Evolutionary conservation across 2,888 invertebrate species (phyloP).

Genomic region (Myopa tessellatipennis): DNA sequence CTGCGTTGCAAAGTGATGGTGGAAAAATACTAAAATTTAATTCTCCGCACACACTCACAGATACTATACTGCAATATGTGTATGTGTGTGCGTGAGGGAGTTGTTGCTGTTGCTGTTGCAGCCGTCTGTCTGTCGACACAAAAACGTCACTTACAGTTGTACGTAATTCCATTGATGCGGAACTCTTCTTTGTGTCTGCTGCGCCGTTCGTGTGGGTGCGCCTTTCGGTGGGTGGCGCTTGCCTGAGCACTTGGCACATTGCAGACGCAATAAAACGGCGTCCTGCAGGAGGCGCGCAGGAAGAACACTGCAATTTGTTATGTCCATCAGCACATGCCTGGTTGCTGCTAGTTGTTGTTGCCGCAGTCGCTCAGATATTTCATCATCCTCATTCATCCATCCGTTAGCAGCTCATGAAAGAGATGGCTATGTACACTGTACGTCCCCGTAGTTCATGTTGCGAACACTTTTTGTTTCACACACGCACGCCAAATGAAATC

Average conservation of each 20-base stretch:
- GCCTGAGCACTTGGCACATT: neutral
- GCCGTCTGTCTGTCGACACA: conserved; percentile 55
- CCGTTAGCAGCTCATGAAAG: conserved; percentile 35
- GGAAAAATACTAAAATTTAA: conserved; percentile 24
- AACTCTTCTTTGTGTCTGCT: conserved; percentile 51
- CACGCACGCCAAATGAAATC: conserved; percentile 20
- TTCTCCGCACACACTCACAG: neutral
- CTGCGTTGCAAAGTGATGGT: conserved; percentile 16
- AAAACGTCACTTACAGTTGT: conserved; percentile 62
- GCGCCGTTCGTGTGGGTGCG: conserved; percentile 11
- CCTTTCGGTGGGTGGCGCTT: neutral
- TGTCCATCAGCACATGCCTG: conserved; percentile 34
- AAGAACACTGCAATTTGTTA: conserved; percentile 37
- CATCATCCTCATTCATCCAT: conserved; percentile 30
- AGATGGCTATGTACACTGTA: conserved; percentile 27
- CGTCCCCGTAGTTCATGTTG: conserved; percentile 4
- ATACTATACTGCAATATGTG: conserved; percentile 19
- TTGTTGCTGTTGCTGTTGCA: conserved; percentile 30
- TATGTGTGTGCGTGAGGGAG: conserved; percentile 30
- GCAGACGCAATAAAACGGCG: conserved; percentile 9
- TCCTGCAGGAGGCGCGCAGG: neutral
- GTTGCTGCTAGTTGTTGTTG: conserved; percentile 1
- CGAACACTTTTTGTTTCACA: conserved; percentile 37
- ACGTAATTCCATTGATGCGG: conserved; percentile 63
- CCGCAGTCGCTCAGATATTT: conserved; percentile 16